Evolutionary conservation across 2,888 invertebrate genomes (phyloP), one percentile per base, ranked within the genome.

Genomic region (Synergus gifuensis): DNA sequence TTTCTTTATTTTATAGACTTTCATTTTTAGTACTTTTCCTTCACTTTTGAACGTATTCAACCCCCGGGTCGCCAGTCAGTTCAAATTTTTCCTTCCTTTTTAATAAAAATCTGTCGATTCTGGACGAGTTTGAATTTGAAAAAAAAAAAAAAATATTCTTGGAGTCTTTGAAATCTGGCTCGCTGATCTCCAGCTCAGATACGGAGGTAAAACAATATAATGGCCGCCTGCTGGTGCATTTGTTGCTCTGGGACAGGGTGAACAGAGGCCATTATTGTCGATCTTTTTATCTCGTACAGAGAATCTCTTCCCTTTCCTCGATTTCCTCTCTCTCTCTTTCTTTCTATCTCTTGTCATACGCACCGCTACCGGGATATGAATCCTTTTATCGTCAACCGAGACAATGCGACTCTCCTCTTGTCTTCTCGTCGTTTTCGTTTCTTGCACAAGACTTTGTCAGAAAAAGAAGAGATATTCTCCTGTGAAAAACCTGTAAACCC

Each of bases 281-380:
- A 88, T 87, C 88, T 88, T 86, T 89, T 88, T 89, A 89, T 89
- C 89, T 86, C 84, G 80, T 86, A 83, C 85, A 83, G 85, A 87
- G 86, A 85, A 88, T 89, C 89, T 89, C 83, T 84, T 88, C 83
- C 79, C 80, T 79, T 77, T 80, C 79, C 54, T 67, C 66, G 18
- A 67, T 64, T 64, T n/a, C 14, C 36, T 64, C 64, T 64, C 79
- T 78, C 44, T 78, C 60, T 69, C 62, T 79, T 60, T 42, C 49
- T 67, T 44, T 12, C 73, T 54, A 73, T 73, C 54, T 73, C 73
- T 73, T 73, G 73, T 28, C 80, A 69, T 78, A 80, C 79, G 79
- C 78, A 81, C 82, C 83, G 82, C 80, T 81, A 83, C 85, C 86
- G 84, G 86, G 85, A 88, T 89, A 88, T 88, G 88, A 89, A 88